phyloP scores from a whole-genome alignment of 92 coral and sea anemone genomes.

The Ricordea florida region DNA sequence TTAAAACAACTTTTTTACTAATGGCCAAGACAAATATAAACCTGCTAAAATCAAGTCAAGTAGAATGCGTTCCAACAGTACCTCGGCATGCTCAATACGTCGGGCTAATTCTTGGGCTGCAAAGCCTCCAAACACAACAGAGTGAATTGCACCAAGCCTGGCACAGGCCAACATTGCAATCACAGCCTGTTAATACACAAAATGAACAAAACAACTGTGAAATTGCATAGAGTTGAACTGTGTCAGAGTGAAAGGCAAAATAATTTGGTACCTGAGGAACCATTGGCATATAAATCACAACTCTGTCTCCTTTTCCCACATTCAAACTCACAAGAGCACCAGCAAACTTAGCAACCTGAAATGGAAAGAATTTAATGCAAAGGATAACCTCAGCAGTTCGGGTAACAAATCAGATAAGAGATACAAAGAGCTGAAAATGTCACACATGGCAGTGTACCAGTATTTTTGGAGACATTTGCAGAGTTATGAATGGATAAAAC shows the following conservation, averaged over 20 bases:
- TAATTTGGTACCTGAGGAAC: slow-evolving; percentile 75
- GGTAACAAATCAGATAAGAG: not conserved
- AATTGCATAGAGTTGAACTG: not conserved
- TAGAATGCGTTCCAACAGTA: too few species aligned
- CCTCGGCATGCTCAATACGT: slow-evolving; percentile 98
- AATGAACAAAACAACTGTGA: not conserved
- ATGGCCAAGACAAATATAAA: too few species aligned
- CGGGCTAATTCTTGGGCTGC: slow-evolving; percentile 94
- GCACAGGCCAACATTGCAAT: slow-evolving; percentile 98
- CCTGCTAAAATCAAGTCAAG: too few species aligned
- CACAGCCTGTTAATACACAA: slow-evolving; percentile 86
- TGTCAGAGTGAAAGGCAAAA: not conserved
- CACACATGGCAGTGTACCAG: too few species aligned
- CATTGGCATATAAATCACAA: slow-evolving; percentile 98
- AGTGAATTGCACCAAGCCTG: slow-evolving; percentile 94
- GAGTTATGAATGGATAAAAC: too few species aligned
- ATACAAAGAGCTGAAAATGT: too few species aligned
- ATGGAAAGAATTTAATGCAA: not conserved
- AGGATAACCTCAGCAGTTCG: not conserved
- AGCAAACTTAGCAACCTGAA: slow-evolving; percentile 91
- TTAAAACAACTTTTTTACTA: too few species aligned
- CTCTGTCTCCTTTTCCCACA: slow-evolving; percentile 93
- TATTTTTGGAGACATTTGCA: too few species aligned
- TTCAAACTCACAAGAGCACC: slow-evolving; percentile 82
- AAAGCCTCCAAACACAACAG: slow-evolving; percentile 98